These are phyloP conservation scores for Poeciliopsis infans DNA, from an alignment of 2,797 vertebrate genomes.

Conservation along the genomic window DNA sequence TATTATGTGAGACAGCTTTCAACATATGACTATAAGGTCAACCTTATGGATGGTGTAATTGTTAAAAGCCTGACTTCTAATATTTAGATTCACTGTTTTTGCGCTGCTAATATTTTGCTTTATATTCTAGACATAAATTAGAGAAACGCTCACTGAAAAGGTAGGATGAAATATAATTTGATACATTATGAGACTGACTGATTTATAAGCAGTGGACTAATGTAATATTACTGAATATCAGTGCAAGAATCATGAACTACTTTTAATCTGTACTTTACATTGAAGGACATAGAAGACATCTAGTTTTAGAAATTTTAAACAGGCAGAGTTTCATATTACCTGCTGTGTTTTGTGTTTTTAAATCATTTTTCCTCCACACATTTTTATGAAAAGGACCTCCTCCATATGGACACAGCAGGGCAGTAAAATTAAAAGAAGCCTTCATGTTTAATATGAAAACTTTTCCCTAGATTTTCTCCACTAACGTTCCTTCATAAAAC, in stretches of 20 bases:
- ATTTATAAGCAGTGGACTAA: neutral
- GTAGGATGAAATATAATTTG: neutral
- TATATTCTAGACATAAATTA: neutral
- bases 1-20: neutral
- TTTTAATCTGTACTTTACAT: neutral
- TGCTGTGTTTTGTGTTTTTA: constrained; percentile 15
- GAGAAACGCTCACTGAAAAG: neutral
- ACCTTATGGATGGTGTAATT: neutral
- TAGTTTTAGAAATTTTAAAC: neutral
- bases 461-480: constrained; percentile 21
- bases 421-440: constrained; percentile 37
- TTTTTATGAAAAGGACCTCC: constrained; percentile 24
- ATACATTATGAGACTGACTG: neutral
- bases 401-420: constrained; percentile 34
- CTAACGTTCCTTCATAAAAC: constrained; percentile 3
- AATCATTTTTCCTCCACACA: constrained; percentile 15
- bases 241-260: neutral
- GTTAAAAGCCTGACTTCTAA: too few species aligned
- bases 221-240: neutral
- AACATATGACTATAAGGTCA: neutral
- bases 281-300: neutral
- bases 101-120: neutral
- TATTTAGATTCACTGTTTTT: too few species aligned
- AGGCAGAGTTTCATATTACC: constrained; percentile 55
- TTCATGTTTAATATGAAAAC: constrained; percentile 41